Conservation (phyloP, 2,888 invertebrate species). For the Hydrotaea cyrtoneurina region DNA sequence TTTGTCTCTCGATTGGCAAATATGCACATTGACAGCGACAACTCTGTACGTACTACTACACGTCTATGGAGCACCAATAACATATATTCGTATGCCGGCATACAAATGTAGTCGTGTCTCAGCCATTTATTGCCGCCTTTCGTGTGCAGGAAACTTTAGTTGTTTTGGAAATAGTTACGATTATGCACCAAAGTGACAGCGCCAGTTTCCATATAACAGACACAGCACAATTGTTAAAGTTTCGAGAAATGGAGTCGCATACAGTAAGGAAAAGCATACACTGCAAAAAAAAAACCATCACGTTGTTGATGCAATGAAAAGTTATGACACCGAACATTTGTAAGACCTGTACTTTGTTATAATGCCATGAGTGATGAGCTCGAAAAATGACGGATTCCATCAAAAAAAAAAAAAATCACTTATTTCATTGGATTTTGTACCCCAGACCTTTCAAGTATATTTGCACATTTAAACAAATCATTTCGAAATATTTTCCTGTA, state of each 20-base stretch:
- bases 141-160: constrained; percentile 2
- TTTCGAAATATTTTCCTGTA: no score
- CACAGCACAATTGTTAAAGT: background rate
- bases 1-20: background rate
- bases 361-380: no score
- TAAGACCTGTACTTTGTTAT: no score
- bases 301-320: no score
- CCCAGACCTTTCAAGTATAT: no score
- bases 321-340: no score
- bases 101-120: background rate
- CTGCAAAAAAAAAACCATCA: no score
- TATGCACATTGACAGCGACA: background rate
- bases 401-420: no score
- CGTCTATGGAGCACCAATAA: background rate
- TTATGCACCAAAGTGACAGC: constrained; percentile 1
- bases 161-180: constrained; percentile 19
- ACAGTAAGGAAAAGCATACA: background rate
- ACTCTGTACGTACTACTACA: background rate
- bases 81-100: background rate
- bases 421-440: no score
- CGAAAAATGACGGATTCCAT: no score
- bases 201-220: background rate
- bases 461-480: no score
- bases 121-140: background rate
- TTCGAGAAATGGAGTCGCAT: background rate